phyloP scores from a whole-genome alignment of 2,113 vertebrate species.

The Parotia lawesii region DNA sequence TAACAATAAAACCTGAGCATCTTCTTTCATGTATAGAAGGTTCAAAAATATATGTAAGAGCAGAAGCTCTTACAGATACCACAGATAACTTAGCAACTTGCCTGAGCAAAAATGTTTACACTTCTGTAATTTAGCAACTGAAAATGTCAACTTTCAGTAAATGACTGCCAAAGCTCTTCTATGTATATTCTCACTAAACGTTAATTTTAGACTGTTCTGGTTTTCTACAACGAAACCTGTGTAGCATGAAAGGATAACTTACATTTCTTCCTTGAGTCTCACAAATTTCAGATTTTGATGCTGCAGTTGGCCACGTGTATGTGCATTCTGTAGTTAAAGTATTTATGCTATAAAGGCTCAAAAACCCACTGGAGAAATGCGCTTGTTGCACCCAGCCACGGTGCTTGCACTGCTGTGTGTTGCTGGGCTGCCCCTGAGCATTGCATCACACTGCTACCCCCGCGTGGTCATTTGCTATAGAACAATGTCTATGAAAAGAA shows the following conservation, averaged over 20 bases:
- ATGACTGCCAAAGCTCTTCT: background rate
- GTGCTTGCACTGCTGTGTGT: fast-evolving
- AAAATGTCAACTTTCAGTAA: background rate
- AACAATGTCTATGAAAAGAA: background rate
- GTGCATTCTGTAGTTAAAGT: fast-evolving
- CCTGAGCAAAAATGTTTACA: background rate
- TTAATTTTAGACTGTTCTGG: background rate
- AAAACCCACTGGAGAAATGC: background rate
- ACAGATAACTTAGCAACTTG: background rate
- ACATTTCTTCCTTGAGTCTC: background rate
- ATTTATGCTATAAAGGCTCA: background rate
- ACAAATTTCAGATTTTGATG: background rate
- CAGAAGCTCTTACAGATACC: background rate
- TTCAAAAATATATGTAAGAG: background rate
- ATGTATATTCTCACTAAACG: background rate
- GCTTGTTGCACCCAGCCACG: fast-evolving
- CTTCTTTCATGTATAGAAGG: background rate
- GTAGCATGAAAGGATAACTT: background rate
- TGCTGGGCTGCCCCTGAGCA: background rate
- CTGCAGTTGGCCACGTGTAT: background rate
- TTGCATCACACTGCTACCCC: constrained; percentile 57
- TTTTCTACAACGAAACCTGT: background rate
- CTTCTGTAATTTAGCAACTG: background rate
- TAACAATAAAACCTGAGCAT: background rate
- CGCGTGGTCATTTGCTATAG: constrained; percentile 52